Evolutionary conservation across 2,797 vertebrate genomes (phyloP), one percentile per base, ranked within the genome.

Genomic region (Staurois parvus): DNA sequence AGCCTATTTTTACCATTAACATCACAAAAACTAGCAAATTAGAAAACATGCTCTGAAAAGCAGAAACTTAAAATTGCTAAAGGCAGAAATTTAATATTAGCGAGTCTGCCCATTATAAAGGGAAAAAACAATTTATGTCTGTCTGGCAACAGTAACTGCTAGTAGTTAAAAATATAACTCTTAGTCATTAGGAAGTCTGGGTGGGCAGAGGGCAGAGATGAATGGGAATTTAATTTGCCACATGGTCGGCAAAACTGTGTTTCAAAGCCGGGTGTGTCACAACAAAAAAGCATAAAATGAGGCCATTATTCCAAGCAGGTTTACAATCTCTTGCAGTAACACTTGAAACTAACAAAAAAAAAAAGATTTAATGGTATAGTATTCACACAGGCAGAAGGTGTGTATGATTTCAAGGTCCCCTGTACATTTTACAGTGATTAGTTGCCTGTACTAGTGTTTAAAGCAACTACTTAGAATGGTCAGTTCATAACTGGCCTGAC

Each of bases 111-210:
- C 68, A 79, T 83, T 73, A 86, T 68, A 80, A 73, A 67, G 67
- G 68, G n/a, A n/a, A 56, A 70, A 81, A 82, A 26, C 52, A 24
- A 48, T 45, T 83, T 79, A 13, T 56, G 77, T 77, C 73, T 83
- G 85, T 86, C 85, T 83, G 75, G 80, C 82, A 83, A 72, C 32
- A 76, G 56, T 73, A 86, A 86, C 56, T n/a, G 67, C 77, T 78
- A 70, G 79, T 82, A 72, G 85, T 86, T 86, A 86, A 79, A 86
- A 83, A 86, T 86, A 83, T 73, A 86, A 76, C 80, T 83, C 52
- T 86, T 86, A 78, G 67, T 83, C 85, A 86, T 86, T 86, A 76
- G 80, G 68, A 73, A 78, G 80, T 79, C 85, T 86, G 85, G 74
- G 85, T 86, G 85, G 85, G 85, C 85, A 83, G 29, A 78, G 69